Conservation (phyloP, 1,140 invertebrate genomes). For the Reticulitermes speratus region DNA sequence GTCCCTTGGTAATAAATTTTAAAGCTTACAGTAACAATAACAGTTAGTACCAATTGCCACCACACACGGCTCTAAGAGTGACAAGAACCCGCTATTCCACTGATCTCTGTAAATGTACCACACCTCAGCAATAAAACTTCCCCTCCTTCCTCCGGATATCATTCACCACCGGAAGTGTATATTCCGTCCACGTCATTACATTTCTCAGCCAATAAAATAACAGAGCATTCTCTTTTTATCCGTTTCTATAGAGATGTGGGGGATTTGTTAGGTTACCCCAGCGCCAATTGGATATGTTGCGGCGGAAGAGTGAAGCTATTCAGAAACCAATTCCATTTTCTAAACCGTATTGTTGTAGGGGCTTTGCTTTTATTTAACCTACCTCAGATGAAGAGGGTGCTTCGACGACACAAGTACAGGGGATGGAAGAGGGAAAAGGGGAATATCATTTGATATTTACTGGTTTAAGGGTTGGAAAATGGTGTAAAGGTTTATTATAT, state of each 20-base stretch:
- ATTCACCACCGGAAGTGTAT: slow-evolving; percentile 20
- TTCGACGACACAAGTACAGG: neutral
- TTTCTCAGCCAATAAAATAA: slow-evolving; percentile 31
- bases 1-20: too few relatives aligned
- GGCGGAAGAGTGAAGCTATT: slow-evolving; percentile 34
- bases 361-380: slow-evolving; percentile 20
- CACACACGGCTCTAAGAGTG: neutral
- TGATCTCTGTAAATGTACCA: slow-evolving; percentile 11
- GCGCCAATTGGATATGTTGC: slow-evolving; percentile 26
- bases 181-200: slow-evolving; percentile 25
- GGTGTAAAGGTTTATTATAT: slow-evolving; percentile 29
- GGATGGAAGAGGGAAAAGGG: neutral
- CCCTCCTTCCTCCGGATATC: neutral
- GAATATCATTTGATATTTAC: slow-evolving; percentile 17
- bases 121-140: neutral
- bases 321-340: slow-evolving; percentile 32
- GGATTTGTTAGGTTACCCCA: neutral
- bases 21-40: neutral
- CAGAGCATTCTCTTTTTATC: slow-evolving; percentile 14
- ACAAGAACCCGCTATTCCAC: neutral
- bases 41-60: neutral
- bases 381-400: slow-evolving; percentile 2
- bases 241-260: neutral
- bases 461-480: neutral
- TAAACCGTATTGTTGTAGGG: slow-evolving; percentile 12